These are phyloP conservation scores for Lumbricus terrestris DNA, from an alignment of 2,888 invertebrate species.

Conservation along the genomic window DNA sequence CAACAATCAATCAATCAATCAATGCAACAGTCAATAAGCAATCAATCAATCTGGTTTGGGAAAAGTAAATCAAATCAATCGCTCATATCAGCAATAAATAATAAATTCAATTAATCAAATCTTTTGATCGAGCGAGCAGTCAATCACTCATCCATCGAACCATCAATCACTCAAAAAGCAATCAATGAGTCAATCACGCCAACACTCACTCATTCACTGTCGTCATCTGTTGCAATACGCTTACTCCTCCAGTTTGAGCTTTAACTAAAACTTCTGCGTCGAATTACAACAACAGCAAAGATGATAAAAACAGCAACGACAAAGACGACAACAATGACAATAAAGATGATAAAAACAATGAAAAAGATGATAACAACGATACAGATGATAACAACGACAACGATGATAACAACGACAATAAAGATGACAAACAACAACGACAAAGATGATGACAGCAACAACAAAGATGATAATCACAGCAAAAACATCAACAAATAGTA, in stretches of 20 bases:
- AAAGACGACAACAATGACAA: neutral
- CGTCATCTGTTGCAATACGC: too few species aligned
- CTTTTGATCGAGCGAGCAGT: too few species aligned
- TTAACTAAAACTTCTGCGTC: too few species aligned
- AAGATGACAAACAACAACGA: neutral
- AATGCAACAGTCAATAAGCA: too few species aligned
- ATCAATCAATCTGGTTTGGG: too few species aligned
- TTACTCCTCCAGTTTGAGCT: too few species aligned
- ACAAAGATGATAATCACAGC: neutral
- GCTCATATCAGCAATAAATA: neutral
- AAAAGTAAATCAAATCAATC: too few species aligned
- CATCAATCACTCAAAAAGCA: neutral
- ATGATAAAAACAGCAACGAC: neutral
- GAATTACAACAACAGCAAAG: too few species aligned
- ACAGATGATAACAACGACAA: neutral
- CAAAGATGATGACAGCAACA: neutral
- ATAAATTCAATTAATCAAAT: neutral
- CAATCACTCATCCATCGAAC: neutral
- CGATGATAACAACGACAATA: neutral
- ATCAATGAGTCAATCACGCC: too few species aligned
- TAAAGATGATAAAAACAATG: neutral
- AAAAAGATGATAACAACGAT: neutral
- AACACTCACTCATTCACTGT: too few species aligned
- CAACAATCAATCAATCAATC: neutral
- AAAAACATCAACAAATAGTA: neutral